Percentiles rank a stretch among this genome's conserved stretches.
Evolutionary conservation across 2,797 vertebrate genomes (phyloP).

Genomic region (Chanos chanos): DNA sequence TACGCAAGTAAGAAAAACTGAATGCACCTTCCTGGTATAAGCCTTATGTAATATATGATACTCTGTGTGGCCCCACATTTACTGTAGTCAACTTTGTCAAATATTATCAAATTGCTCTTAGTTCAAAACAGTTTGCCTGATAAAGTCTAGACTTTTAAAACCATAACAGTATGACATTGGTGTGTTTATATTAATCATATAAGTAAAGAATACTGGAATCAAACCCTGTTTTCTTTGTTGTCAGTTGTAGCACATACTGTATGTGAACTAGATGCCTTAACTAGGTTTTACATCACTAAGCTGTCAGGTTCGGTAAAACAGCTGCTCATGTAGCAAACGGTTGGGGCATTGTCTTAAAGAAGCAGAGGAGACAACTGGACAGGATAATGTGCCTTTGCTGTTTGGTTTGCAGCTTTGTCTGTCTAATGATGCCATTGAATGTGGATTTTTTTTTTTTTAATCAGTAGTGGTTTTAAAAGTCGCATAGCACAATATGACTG

Average conservation of each 20-base stretch:
- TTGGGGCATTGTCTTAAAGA: background rate
- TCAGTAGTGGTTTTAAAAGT: constrained; percentile 2
- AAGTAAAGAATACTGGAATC: constrained; percentile 35
- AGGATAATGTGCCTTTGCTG: constrained; percentile 24
- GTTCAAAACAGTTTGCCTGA: constrained; percentile 20
- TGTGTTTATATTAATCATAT: constrained; percentile 28
- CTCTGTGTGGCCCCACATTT: constrained; percentile 16
- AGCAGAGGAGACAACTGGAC: background rate
- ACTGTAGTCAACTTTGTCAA: constrained; percentile 14
- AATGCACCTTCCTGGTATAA: constrained; percentile 23
- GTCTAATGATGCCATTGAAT: constrained; percentile 23
- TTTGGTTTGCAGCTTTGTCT: constrained; percentile 17
- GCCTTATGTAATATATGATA: constrained; percentile 18
- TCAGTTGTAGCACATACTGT: constrained; percentile 9
- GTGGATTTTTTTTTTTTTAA: constrained; percentile 21
- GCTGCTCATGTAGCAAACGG: constrained; percentile 19
- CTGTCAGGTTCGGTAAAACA: constrained; percentile 1
- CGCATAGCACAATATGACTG: constrained; percentile 25
- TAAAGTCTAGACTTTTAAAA: constrained; percentile 20
- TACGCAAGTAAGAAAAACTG: background rate
- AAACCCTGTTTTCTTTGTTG: constrained; percentile 10
- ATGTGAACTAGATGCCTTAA: constrained; percentile 25
- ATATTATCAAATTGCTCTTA: constrained; percentile 19
- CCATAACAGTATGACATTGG: constrained; percentile 22
- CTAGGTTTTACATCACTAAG: constrained; percentile 11